Evolutionary conservation across 1,140 invertebrate species (phyloP), one percentile per base, ranked within the genome.

Genomic region (Apis cerana): DNA sequence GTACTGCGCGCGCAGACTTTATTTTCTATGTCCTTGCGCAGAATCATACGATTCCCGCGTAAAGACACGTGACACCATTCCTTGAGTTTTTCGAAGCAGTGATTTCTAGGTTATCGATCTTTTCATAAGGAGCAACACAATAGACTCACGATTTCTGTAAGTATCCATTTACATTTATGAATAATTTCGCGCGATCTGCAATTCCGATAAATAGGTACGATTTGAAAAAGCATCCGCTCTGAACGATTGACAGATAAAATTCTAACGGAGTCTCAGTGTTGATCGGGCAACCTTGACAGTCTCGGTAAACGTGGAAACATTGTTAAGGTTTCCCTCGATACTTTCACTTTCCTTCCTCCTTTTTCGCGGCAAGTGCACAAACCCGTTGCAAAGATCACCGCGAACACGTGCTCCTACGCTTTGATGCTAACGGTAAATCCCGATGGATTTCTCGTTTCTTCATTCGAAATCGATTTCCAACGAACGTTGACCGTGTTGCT

Each of bases 281-380:
- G 75, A 83, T 82, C 83, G 70, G 48, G 69, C 83, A 85, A 85
- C 83, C 83, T 85, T 85, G 83, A 85, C 80, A 85, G 50, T 85
- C 80, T 82, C 74, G 67, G 74, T 77, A 85, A 85, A 85, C 83
- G 83, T 85, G 83, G 83, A 85, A 85, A 85, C 80, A 85, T 85
- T 85, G 83, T 85, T 85, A 82, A 82, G 80, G 83, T 85, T 85
- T 82, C 80, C 72, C 80, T 75, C 67, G 83, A 85, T 85, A 85
- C 80, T 85, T 85, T 85, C 83, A 85, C 83, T 85, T 85, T 85
- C 80, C 83, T 82, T 85, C 83, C 80, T 85, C 74, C 68, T 85
- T 85, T 82, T 85, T 83, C 82, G 76, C 82, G 69, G 82, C 82
- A 80, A 83, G 82, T 83, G 82, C 77, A 74, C 54, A 23, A 23